Evolutionary conservation across 2,797 vertebrate species (phyloP).

Genomic region (Darevskia nairensis): DNA sequence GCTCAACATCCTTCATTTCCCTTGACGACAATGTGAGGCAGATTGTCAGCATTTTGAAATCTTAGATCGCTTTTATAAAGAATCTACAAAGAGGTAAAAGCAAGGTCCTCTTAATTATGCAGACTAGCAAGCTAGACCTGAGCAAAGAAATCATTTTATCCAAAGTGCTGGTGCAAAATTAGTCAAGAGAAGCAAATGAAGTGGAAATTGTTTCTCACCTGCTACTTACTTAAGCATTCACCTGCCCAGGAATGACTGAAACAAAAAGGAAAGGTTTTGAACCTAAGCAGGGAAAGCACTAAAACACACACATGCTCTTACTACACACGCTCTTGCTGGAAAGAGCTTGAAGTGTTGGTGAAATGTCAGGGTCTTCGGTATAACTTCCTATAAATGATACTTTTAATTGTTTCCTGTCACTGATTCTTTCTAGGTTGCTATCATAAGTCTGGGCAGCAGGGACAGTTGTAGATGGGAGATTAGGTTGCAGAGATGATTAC

Average conservation of each 20-base stretch:
- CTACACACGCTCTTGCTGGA: not conserved
- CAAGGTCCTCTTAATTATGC: not conserved
- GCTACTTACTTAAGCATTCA: not conserved
- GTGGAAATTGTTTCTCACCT: not conserved
- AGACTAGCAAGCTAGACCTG: not conserved
- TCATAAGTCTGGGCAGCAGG: not conserved
- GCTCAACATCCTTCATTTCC: not conserved
- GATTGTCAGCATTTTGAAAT: not conserved
- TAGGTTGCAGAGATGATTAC: not conserved
- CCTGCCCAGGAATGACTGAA: not conserved
- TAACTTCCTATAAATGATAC: not conserved
- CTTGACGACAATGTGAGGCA: conserved; percentile 4
- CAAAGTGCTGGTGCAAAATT: not conserved
- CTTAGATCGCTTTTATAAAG: conserved; percentile 26
- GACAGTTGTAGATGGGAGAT: not conserved
- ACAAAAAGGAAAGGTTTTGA: not conserved
- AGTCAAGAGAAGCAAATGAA: not conserved
- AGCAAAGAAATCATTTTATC: fast-evolving
- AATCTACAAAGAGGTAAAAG: conserved; percentile 35
- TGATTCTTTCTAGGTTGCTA: conserved; percentile 24
- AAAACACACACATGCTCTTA: not conserved
- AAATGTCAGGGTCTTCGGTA: not conserved
- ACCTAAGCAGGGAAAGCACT: conserved; percentile 16
- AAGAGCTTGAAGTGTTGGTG: not conserved
- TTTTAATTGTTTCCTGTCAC: not conserved